phyloP scores from a whole-genome alignment of 2,797 vertebrate species.

The Enteromius anoplus region DNA sequence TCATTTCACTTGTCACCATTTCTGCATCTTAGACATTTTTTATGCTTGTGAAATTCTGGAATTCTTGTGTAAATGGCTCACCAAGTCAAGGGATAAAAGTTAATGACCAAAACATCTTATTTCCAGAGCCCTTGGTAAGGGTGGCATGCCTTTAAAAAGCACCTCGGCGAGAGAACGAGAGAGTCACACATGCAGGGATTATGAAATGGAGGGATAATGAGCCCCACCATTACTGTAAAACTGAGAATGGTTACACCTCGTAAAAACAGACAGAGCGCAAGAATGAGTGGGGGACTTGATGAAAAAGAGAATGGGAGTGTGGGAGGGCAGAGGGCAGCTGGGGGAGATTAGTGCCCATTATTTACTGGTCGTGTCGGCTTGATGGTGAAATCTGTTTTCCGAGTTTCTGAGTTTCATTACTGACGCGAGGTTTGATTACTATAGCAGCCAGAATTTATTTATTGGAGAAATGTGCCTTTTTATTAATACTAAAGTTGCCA shows the following conservation, averaged over 20 bases:
- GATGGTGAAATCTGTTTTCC: constrained; percentile 38
- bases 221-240: constrained; percentile 70
- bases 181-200: constrained; percentile 53
- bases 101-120: constrained; percentile 77
- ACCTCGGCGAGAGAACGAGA: constrained; percentile 61
- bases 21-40: constrained; percentile 36
- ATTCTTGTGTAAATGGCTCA: constrained; percentile 65
- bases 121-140: constrained; percentile 66
- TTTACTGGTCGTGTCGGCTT: constrained; percentile 45
- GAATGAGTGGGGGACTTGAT: constrained; percentile 61
- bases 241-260: constrained; percentile 69
- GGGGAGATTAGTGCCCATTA: constrained; percentile 41
- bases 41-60: constrained; percentile 53
- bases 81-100: constrained; percentile 73
- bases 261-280: constrained; percentile 63
- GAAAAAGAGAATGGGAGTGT: constrained; percentile 59
- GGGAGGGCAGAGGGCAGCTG: constrained; percentile 36
- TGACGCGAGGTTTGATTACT: constrained; percentile 17
- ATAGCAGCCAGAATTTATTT: background rate
- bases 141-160: constrained; percentile 65
- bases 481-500: background rate
- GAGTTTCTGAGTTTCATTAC: constrained; percentile 12
- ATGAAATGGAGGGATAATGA: constrained; percentile 70
- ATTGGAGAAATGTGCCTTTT: background rate
- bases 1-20: constrained; percentile 46